Base-by-base conservation (phyloP, 2,113 vertebrate genomes). In the Canis aureus region DNA sequence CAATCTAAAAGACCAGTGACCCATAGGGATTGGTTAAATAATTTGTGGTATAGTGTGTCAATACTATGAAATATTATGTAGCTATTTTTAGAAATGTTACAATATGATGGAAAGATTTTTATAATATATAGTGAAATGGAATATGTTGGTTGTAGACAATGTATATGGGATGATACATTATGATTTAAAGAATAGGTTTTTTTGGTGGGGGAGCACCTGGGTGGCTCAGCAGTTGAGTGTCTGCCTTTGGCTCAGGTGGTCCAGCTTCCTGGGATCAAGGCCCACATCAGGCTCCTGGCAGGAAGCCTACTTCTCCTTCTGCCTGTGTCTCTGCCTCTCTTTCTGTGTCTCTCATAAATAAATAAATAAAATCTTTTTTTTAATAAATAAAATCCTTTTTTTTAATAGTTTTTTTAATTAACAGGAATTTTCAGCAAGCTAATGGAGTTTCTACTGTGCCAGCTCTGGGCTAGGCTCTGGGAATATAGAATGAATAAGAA, bases 1-100 rank as follows among this genome's bases (percentile, higher is more conserved):
- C 43, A 38, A 64, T 82, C 25, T 57, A 66, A 71, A 82, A 49
- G 64, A 87, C 43, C 51, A 62, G 49, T 49, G 25, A 67, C 38
- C 32, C 60, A 43, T 3, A 67, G 2, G 49, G 32, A 22, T 49
- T 69, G 71, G 20, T 62, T 88, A 67, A 91, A 53, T 91, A 57
- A 78, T 95, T 78, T 85, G 32, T 76, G 35, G 35, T 67, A 91
- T 12, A 32, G 23, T 64, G 12, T 83, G 32, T 90, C 55, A 25
- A 49, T 89, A 62, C 27, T 35, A 49, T 57, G 85, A 88, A 88
- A 91, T 67, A 91, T 59, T 62, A 62, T 62, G 64, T 69, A 95
- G 73, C 25, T 35, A n/a, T 84, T 85, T 91, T 3, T 78, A 74
- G 89, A 96, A 27, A 66, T 11, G 23, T 67, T 51, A 93, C 35